Evolutionary conservation across 2,888 invertebrate species (phyloP), one percentile per base, ranked within the genome.

Genomic region (Eubasilissa splendida): DNA sequence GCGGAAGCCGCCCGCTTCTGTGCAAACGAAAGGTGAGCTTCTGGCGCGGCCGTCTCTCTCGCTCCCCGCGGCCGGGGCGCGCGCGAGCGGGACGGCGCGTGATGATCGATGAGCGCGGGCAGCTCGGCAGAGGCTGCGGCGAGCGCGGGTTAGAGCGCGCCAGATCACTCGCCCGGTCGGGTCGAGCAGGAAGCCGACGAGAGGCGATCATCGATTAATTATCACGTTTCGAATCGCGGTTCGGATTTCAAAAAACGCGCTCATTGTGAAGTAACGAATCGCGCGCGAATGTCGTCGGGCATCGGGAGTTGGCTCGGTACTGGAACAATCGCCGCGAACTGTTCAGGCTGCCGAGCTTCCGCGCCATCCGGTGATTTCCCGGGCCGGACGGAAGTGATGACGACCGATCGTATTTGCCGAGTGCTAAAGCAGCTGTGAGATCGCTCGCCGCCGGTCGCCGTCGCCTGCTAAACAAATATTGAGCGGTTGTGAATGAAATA

Each of bases 1-100:
- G 66, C 77, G 77, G 77, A 80, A 79, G 65, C 78, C 81, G 80
- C 80, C 83, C 79, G 81, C 83, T 77, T 83, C 81, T 81, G 83
- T 81, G 81, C 83, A 79, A 83, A 83, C 81, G 83, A 77, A 80
- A 80, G 77, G 77, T 59, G 80, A 80, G 81, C 79, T 83, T 83
- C 81, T 71, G 70, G 60, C 60, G 63, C 42, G 4, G 50, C 70
- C 71, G 68, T 81, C 82, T 70, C 73, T 63, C 63, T 79, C 52
- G 50, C 77, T 63, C 68, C 22, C 74, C 12, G 50, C 33, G 63
- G 65, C 63, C n/a, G 11, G 10, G 3, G 53, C 11, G 59, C 11
- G 5, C 12, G 14, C 10, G 80, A 83, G 60, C n/a, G 82, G 70
- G 80, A 83, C 42, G 77, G 79, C 60, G 52, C 76, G 14, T 54